Conservation (phyloP, 2,797 vertebrate genomes). For the Tangara arthus region DNA sequence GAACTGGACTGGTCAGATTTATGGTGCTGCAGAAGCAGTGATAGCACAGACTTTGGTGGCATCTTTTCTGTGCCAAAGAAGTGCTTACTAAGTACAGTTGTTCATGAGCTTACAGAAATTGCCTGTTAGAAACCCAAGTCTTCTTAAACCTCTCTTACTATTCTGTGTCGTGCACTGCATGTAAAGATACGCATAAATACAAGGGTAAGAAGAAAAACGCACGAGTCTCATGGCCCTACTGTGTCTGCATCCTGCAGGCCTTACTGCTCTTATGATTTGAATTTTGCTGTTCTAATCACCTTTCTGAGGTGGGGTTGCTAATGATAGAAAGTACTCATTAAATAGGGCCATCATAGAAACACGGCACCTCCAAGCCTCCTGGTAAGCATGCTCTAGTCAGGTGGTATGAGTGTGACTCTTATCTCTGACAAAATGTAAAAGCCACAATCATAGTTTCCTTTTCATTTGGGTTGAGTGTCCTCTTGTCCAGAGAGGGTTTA, state of each 20-base stretch:
- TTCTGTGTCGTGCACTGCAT: background rate
- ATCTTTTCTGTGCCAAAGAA: background rate
- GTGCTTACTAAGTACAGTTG: background rate
- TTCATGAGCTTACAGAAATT: background rate
- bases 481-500: background rate
- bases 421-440: background rate
- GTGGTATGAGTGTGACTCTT: background rate
- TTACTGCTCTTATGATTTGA: background rate
- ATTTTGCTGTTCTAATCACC: background rate
- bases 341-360: background rate
- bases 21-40: background rate
- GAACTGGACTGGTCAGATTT: background rate
- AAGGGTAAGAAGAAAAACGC: background rate
- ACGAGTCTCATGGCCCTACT: accelerated
- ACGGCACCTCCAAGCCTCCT: background rate
- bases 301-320: background rate
- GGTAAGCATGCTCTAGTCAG: background rate
- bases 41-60: background rate
- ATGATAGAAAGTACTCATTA: background rate
- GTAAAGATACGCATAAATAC: background rate
- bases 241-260: background rate
- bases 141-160: background rate
- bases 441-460: background rate
- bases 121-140: background rate
- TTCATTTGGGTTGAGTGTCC: background rate